Percentiles rank a stretch among this genome's conserved stretches.
Evolutionary conservation across 2,113 vertebrate genomes (phyloP).

Genomic region (Leucoraja erinaceus): DNA sequence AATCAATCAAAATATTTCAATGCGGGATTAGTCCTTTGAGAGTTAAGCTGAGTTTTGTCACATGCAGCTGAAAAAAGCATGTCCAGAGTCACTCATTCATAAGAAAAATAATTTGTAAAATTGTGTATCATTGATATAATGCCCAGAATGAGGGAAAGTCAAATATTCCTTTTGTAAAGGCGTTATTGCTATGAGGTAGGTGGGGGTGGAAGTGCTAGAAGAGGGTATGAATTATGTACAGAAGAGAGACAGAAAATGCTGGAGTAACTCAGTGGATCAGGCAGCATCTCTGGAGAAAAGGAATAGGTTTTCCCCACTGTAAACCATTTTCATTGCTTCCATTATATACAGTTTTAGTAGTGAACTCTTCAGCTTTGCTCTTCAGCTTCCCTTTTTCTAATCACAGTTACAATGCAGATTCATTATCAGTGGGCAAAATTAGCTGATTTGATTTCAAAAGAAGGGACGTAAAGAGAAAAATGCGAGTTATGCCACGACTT

Average conservation of each 20-base stretch:
- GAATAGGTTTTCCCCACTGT: not conserved
- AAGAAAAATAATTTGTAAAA: not conserved
- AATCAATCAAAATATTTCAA: conserved; percentile 14
- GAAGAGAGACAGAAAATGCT: too few relatives aligned
- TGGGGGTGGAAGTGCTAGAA: not conserved
- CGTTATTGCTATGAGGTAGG: not conserved
- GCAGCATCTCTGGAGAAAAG: too few relatives aligned
- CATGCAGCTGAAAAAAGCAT: not conserved
- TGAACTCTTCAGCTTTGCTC: not conserved
- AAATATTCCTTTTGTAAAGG: not conserved
- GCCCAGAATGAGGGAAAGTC: not conserved
- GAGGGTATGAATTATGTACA: not conserved
- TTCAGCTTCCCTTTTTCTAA: not conserved
- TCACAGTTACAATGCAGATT: not conserved
- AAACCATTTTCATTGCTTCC: not conserved
- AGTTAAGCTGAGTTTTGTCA: not conserved
- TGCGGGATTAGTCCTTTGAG: conserved; percentile 4
- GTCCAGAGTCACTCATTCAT: not conserved
- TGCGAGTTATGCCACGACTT: not conserved
- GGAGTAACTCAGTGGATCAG: too few relatives aligned
- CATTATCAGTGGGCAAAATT: not conserved
- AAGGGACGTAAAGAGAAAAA: not conserved
- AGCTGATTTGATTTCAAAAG: not conserved
- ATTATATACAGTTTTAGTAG: not conserved
- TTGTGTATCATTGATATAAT: not conserved